These are phyloP conservation scores for Liolophura sinensis DNA, from an alignment of 1,140 invertebrate genomes.

Conservation along the genomic window DNA sequence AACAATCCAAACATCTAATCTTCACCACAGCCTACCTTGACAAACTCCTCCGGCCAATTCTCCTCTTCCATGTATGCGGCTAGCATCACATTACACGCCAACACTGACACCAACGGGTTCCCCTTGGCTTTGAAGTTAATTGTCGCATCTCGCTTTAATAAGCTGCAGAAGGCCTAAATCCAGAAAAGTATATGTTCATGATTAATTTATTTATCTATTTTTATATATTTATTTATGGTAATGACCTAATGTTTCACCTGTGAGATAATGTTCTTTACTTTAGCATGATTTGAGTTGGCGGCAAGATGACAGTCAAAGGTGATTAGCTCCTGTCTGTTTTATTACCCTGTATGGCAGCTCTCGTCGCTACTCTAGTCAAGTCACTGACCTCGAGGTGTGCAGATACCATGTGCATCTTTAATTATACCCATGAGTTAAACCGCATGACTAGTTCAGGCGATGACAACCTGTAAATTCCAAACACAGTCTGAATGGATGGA, in stretches of 20 bases:
- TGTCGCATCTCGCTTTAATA: constrained; percentile 78
- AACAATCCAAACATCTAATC: background rate
- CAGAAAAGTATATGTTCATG: background rate
- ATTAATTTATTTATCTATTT: background rate
- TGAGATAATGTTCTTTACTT: background rate
- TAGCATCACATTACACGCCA: constrained; percentile 84
- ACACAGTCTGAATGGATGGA: too few species aligned
- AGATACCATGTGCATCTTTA: too few species aligned
- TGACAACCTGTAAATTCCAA: too few species aligned
- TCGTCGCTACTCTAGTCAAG: too few species aligned
- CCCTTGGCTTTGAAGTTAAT: constrained; percentile 71
- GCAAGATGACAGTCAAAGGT: background rate
- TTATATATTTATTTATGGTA: background rate
- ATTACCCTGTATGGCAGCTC: too few species aligned
- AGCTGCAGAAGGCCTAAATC: constrained; percentile 67
- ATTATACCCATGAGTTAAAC: too few species aligned
- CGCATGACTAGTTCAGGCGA: too few species aligned
- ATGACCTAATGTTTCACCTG: background rate
- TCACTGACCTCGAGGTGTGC: too few species aligned
- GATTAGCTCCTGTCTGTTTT: too few species aligned
- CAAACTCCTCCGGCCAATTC: constrained; percentile 64
- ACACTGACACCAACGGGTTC: constrained; percentile 79
- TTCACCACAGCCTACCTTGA: constrained; percentile 53
- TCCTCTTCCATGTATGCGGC: constrained; percentile 73
- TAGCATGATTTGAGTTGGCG: background rate